Evolutionary conservation across 1,140 invertebrate genomes (phyloP).

Genomic region (Drosophila sproati): DNA sequence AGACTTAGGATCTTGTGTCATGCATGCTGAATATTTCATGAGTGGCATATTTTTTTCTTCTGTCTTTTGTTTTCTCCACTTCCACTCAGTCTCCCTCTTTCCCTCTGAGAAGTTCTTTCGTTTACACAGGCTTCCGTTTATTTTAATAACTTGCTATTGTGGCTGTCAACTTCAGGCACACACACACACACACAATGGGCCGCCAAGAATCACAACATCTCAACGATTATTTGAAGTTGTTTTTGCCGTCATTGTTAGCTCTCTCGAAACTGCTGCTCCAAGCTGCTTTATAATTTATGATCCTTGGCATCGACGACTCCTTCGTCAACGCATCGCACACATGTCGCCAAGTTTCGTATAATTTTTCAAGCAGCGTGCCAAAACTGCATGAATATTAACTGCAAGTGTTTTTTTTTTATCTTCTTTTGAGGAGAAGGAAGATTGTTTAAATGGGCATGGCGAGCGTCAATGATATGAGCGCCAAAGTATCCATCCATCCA

Average conservation of each 20-base stretch:
- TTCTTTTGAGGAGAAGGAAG: slow-evolving; percentile 11
- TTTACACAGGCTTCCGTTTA: slow-evolving; percentile 63
- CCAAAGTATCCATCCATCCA: slow-evolving; percentile 7
- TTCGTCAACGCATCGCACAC: slow-evolving; percentile 44
- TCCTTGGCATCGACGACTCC: slow-evolving; percentile 73
- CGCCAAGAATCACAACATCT: slow-evolving; percentile 59
- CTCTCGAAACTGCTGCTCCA: slow-evolving; percentile 53
- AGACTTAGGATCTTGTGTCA: slow-evolving; percentile 47
- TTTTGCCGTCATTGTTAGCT: slow-evolving; percentile 22
- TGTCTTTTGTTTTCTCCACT: neutral
- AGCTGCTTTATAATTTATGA: slow-evolving; percentile 82
- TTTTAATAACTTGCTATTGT: slow-evolving; percentile 79
- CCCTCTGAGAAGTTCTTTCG: neutral
- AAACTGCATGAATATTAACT: slow-evolving; percentile 82
- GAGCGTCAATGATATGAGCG: slow-evolving; percentile 21
- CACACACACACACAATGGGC: slow-evolving; percentile 31
- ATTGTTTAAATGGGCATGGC: neutral
- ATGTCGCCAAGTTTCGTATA: slow-evolving; percentile 72
- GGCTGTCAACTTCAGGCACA: slow-evolving; percentile 67
- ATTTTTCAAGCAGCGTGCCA: slow-evolving; percentile 70
- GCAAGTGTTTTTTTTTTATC: slow-evolving; percentile 57
- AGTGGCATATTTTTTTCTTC: slow-evolving; percentile 61
- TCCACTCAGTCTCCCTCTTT: neutral
- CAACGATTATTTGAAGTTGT: slow-evolving; percentile 39
- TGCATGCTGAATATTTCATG: slow-evolving; percentile 77